phyloP scores from a whole-genome alignment of 2,113 vertebrate species.

The Myotis yumanensis region DNA sequence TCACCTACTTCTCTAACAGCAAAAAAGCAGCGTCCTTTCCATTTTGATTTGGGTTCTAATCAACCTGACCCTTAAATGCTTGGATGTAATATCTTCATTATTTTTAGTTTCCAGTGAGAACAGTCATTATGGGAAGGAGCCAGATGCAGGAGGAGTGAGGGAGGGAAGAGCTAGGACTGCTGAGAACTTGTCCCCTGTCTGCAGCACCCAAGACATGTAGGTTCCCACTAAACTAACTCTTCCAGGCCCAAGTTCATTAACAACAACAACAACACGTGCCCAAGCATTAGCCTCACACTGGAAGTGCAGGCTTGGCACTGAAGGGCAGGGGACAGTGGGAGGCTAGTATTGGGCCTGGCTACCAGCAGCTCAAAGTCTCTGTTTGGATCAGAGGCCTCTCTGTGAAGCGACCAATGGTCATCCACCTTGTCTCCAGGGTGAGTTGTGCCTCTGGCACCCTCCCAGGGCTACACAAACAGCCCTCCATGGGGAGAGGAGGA shows the following conservation, averaged over 20 bases:
- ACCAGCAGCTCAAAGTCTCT: fast-evolving
- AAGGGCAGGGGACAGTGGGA: fast-evolving
- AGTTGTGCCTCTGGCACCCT: not conserved
- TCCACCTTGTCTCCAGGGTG: not conserved
- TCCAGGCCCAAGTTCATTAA: not conserved
- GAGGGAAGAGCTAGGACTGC: not conserved
- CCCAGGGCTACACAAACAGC: not conserved
- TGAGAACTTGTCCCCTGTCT: not conserved
- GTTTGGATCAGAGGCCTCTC: not conserved
- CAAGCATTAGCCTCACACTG: not conserved
- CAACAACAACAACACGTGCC: no score
- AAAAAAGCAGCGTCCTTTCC: not conserved
- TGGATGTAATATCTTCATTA: not conserved
- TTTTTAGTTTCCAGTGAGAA: not conserved
- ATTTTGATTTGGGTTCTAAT: not conserved
- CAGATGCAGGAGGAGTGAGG: no score
- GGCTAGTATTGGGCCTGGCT: not conserved
- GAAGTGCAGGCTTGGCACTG: not conserved
- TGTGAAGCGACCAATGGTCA: no score
- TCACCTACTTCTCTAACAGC: not conserved
- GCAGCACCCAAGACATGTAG: not conserved
- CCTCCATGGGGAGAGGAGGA: no score
- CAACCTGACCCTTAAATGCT: not conserved
- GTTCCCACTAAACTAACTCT: not conserved
- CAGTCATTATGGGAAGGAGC: fast-evolving